phyloP scores from a whole-genome alignment of 2,113 vertebrate species.

The Pelodiscus sinensis region DNA sequence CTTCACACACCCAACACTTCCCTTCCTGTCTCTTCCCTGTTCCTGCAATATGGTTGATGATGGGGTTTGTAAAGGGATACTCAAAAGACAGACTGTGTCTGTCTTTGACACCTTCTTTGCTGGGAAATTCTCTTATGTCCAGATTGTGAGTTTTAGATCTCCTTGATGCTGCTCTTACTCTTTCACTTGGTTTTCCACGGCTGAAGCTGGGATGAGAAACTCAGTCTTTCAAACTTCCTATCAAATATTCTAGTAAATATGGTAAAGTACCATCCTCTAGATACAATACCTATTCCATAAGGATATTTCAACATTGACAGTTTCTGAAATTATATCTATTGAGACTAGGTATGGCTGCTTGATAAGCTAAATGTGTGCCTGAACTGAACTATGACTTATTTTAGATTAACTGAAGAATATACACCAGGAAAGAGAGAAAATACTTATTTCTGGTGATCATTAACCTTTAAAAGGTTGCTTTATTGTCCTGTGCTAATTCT shows the following conservation, averaged over 20 bases:
- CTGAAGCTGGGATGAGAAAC: not conserved
- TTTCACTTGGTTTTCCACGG: not conserved
- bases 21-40: not conserved
- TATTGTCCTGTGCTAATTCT: not conserved
- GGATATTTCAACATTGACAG: not conserved
- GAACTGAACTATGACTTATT: not conserved
- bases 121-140: not conserved
- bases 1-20: not conserved
- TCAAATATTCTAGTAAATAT: not conserved
- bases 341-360: not conserved
- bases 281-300: not conserved
- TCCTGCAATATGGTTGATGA: not conserved
- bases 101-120: not conserved
- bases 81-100: not conserved
- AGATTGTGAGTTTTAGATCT: not conserved
- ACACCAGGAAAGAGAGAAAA: not conserved
- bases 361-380: not conserved
- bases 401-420: not conserved
- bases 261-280: not conserved
- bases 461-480: not conserved
- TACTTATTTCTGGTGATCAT: not conserved
- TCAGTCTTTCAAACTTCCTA: not conserved
- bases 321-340: not conserved
- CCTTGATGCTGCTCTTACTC: not conserved
- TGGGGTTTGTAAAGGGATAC: not conserved